Evolutionary conservation across 2,113 vertebrate species (phyloP), one percentile per base, ranked within the genome.

Genomic region (Odocoileus hemionus): DNA sequence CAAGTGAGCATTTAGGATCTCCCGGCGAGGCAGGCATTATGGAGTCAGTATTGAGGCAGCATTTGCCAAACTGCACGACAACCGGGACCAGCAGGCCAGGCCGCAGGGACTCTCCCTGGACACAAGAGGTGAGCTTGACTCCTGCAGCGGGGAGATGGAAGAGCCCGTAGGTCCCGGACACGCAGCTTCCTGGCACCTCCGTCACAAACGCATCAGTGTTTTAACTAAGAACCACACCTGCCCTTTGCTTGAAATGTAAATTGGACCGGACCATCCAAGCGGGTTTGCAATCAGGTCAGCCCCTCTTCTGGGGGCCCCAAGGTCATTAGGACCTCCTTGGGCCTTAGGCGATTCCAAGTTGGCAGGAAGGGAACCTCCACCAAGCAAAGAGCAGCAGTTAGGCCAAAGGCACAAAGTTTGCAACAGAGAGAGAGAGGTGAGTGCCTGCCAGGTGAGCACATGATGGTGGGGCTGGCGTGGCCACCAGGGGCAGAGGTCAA

Each of bases 391-490:
- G 57, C 74, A 80, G 33, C 30, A n/a, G 7, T 79, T 30, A 28
- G 30, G 25, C 26, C 47, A 33, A 45, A 39, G 12, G 14, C 3
- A 54, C 6, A 1, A 9, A 19, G 45, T 7, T 43, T 9, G 33
- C 14, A 52, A 9, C 21, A 19, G 25, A 23, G 57, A 39, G 3
- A 25, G 36, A 45, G 36, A 45, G 2, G 19, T 15, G 28, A 45
- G 19, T 19, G 7, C 28, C 52, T 33, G 12, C 36, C 36, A 57
- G 52, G 7, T 15, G 54, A 39, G 88, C 0, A 1, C 87, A 10
- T 6, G 3, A 14, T 2, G 12, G 11, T 0, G 11, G 17, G 52
- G 13, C 86, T 70, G 47, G 33, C 11, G 0, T 15, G 16, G 11
- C 8, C 10, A 21, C 79, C 79, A n/a, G 78, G 50, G 9, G 17